These are phyloP conservation scores for Trypoxylus dichotomus DNA, from an alignment of 1,140 invertebrate species.

Conservation along the genomic window DNA sequence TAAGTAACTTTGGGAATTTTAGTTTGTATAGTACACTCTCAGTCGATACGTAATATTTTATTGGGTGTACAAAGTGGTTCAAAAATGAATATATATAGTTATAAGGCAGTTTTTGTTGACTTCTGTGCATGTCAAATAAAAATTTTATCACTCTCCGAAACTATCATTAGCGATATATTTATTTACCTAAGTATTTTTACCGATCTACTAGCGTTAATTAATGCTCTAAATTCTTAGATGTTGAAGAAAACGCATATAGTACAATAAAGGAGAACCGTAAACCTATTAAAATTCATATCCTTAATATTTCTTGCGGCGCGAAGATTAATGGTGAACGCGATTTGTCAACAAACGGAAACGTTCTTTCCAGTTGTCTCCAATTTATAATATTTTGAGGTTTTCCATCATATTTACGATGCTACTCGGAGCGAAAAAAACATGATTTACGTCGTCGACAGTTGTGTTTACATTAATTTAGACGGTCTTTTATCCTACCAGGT, in stretches of 20 bases:
- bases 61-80: too few species aligned
- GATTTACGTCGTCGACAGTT: conserved; percentile 6
- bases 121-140: too few species aligned
- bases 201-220: conserved; percentile 9
- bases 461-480: conserved; percentile 6
- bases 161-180: too few species aligned
- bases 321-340: neutral
- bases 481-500: neutral
- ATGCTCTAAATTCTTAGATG: neutral
- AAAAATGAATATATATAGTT: too few species aligned
- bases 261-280: neutral
- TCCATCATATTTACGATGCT: conserved; percentile 6
- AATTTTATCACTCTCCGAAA: too few species aligned
- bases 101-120: too few species aligned
- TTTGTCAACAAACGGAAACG: neutral
- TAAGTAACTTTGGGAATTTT: neutral
- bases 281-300: neutral
- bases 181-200: neutral
- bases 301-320: neutral
- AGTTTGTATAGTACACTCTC: too few species aligned
- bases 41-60: too few species aligned
- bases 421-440: neutral
- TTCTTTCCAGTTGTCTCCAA: neutral
- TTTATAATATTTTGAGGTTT: conserved; percentile 5
- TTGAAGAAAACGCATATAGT: neutral